phyloP scores from a whole-genome alignment of 2,888 invertebrate species.

The Hermodice carunculata region DNA sequence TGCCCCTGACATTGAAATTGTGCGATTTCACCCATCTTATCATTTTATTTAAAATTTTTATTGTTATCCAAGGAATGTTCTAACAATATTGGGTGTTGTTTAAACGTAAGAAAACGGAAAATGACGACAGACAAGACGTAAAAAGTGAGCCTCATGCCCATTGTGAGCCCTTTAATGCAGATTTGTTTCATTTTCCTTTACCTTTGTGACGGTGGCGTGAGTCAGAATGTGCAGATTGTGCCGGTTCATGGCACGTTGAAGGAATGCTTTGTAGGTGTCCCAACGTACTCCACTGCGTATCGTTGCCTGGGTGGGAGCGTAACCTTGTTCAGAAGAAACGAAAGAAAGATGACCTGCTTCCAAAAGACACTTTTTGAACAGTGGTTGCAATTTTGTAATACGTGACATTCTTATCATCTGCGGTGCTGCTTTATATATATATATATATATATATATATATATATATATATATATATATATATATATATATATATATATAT shows the following conservation, averaged over 20 bases:
- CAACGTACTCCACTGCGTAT: slow-evolving; percentile 40
- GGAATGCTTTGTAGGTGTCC: slow-evolving; percentile 41
- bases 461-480: background rate
- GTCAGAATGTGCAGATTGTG: slow-evolving; percentile 41
- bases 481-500: background rate
- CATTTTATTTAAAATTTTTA: background rate
- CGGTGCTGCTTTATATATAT: slow-evolving; percentile 12
- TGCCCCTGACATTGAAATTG: no score
- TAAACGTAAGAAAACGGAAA: background rate
- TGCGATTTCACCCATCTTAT: background rate
- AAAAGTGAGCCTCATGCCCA: background rate
- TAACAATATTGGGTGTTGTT: background rate
- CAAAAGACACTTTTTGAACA: slow-evolving; percentile 8
- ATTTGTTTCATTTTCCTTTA: background rate
- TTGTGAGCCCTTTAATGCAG: background rate
- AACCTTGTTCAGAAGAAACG: slow-evolving; percentile 2
- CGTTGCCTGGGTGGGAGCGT: slow-evolving; percentile 41
- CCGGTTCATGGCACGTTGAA: slow-evolving; percentile 33
- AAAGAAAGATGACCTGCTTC: background rate
- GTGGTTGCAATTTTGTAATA: no score
- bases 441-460: slow-evolving; percentile 16
- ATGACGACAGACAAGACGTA: background rate
- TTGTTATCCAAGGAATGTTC: background rate
- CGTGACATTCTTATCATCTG: no score
- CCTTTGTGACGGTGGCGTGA: slow-evolving; percentile 39